Conservation (phyloP, 2,113 vertebrate species). For the Pampusana beccarii region DNA sequence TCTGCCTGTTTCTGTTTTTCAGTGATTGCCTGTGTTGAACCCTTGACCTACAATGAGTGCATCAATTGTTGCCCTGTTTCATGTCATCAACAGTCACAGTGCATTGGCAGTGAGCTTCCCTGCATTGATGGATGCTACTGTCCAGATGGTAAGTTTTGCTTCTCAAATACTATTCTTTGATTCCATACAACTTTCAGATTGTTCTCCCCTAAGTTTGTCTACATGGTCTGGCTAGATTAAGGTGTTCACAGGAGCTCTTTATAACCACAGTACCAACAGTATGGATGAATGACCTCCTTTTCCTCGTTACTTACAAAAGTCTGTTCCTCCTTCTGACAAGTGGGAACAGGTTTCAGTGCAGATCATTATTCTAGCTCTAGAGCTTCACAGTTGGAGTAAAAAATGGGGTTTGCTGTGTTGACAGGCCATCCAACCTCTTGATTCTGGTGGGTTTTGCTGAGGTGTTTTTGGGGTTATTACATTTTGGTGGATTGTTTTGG, state of each 20-base stretch:
- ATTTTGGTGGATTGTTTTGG: not conserved
- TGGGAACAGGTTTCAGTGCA: not conserved
- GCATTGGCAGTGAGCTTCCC: slow-evolving; percentile 90
- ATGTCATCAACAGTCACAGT: slow-evolving; percentile 82
- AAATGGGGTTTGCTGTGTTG: not conserved
- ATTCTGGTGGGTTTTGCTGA: not conserved
- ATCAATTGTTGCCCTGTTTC: slow-evolving; percentile 90
- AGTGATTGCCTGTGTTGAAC: slow-evolving; percentile 80
- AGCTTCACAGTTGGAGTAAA: not conserved
- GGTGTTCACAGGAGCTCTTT: not conserved
- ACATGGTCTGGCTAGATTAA: not conserved
- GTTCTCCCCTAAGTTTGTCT: not conserved
- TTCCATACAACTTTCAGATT: not conserved
- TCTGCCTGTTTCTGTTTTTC: not conserved
- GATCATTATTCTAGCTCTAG: fast-evolving
- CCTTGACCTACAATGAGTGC: slow-evolving; percentile 87
- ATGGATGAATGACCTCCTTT: not conserved
- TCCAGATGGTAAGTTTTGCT: slow-evolving; percentile 78
- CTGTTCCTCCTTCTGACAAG: not conserved
- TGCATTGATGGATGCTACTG: slow-evolving; percentile 97
- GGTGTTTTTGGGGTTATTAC: too few species aligned
- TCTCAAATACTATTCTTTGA: not conserved
- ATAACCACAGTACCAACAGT: not conserved
- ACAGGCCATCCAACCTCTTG: not conserved
- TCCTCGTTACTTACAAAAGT: not conserved